Conservation (phyloP, 2,797 vertebrate genomes). For the Geotrypetes seraphini region DNA sequence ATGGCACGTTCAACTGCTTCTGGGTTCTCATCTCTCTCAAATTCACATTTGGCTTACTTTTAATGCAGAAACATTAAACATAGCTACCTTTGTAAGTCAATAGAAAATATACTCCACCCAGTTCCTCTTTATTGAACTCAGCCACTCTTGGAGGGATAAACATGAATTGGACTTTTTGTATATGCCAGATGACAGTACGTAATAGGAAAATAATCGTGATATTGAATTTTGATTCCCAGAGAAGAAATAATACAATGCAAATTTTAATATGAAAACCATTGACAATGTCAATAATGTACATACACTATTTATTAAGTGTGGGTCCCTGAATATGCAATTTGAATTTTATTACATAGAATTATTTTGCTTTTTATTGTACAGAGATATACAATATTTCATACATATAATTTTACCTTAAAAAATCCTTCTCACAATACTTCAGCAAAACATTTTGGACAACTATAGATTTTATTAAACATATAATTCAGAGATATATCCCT, state of each 20-base stretch:
- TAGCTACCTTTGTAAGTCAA: too few species aligned
- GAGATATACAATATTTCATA: slow-evolving; percentile 49
- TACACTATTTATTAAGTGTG: slow-evolving; percentile 30
- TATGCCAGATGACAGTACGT: slow-evolving; percentile 37
- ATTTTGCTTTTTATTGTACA: slow-evolving; percentile 51
- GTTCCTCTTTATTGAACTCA: slow-evolving; percentile 35
- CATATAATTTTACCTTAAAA: slow-evolving; percentile 48
- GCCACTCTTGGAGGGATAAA: slow-evolving; percentile 16
- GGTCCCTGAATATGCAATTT: slow-evolving; percentile 39
- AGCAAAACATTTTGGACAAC: slow-evolving; percentile 32
- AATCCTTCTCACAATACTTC: slow-evolving; percentile 55
- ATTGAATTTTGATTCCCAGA: slow-evolving; percentile 14
- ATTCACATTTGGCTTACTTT: too few species aligned
- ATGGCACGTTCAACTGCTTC: too few species aligned
- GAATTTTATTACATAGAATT: slow-evolving; percentile 44
- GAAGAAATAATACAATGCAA: slow-evolving; percentile 17
- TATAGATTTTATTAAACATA: slow-evolving; percentile 34
- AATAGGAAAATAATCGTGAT: slow-evolving; percentile 19
- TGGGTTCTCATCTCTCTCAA: too few species aligned
- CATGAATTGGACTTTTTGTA: slow-evolving; percentile 36
- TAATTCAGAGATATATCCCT: slow-evolving; percentile 7
- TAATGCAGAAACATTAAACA: too few species aligned
- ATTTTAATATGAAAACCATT: slow-evolving; percentile 28
- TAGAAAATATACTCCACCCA: slow-evolving; percentile 34
- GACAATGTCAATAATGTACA: slow-evolving; percentile 22